Evolutionary conservation across 2,888 invertebrate genomes (phyloP).

Genomic region (Lissocephala sabroskyi): DNA sequence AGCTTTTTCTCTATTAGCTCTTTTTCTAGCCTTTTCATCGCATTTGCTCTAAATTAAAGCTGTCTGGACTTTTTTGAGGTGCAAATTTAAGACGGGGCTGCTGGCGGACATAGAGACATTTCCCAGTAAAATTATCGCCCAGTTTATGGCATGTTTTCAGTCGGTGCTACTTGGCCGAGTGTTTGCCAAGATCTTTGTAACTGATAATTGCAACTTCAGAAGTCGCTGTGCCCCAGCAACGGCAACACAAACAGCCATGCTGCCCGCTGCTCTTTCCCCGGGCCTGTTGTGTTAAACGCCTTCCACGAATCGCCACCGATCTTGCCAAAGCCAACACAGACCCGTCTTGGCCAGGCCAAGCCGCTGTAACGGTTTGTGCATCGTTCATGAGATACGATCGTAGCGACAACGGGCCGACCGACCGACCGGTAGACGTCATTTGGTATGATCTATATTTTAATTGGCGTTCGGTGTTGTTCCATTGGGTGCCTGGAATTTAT

Average conservation of each 20-base stretch:
- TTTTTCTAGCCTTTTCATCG: too few relatives aligned
- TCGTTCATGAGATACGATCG: conserved; percentile 33
- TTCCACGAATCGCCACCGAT: conserved; percentile 46
- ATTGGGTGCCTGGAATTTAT: conserved; percentile 20
- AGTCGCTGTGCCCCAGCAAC: not conserved
- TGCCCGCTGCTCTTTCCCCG: not conserved
- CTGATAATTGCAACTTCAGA: conserved; percentile 20
- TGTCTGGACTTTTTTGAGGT: too few relatives aligned
- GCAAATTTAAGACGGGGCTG: too few relatives aligned
- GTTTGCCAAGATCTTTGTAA: conserved; percentile 23
- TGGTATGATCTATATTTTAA: conserved; percentile 59
- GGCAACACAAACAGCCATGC: not conserved
- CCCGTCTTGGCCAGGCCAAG: conserved; percentile 12
- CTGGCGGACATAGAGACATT: conserved; percentile 21
- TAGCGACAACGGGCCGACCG: not conserved
- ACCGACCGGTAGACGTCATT: conserved; percentile 8
- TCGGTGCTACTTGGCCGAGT: conserved; percentile 20
- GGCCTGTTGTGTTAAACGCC: conserved; percentile 40
- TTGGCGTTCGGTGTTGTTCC: conserved; percentile 35
- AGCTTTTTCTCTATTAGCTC: too few relatives aligned
- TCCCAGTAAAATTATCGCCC: conserved; percentile 21
- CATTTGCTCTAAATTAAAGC: too few relatives aligned
- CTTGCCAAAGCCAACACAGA: conserved; percentile 23
- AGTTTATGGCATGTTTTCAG: conserved; percentile 49
- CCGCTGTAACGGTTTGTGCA: conserved; percentile 45